Base-by-base conservation (phyloP, 2,113 vertebrate genomes). In the Gadus macrocephalus region DNA sequence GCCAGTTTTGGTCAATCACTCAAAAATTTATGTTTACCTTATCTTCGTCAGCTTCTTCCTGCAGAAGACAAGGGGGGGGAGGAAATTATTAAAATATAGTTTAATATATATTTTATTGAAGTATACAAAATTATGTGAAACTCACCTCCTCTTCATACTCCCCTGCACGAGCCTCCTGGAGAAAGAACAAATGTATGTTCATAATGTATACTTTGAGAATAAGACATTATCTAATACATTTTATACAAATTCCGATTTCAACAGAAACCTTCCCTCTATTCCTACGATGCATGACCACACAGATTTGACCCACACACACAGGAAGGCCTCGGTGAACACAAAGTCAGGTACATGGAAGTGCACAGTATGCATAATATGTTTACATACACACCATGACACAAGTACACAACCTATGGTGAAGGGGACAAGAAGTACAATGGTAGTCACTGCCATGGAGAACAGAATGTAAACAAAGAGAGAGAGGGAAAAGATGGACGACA, bases 131-230 rank as follows among this genome's bases (percentile, higher is more conserved):
- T 49, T 2, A 59, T 19, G 4, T 9, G 73, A 15, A 66, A 67
- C 76, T 66, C 82, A 92, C 91, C 88, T 91, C 81, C 65, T 87
- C 91, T 35, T 88, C 84, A n/a, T n/a, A 16, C 59, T 86, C 88
- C 38, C 87, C 79, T 66, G 22, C 78, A 3, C 27, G 58, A 17
- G 70, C 73, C 76, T 87, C 79, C 84, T 90, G 38, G 75, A 19
- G 80, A 56, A 83, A 19, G 15, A 71, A 8, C 81, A 16, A 73
- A 66, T 8, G 3, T n/a, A 17, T 15, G n/a, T 86, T 62, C 84
- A 76, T 2, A 64, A 19, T n/a, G 27, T 20, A 66, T 4, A 77
- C 42, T 49, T 49, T 27, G 16, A 27, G 15, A 61, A 6, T 38
- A 16, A 42, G 64, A 16, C 3, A 20, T 55, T 19, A 16, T 38